phyloP scores from a whole-genome alignment of 2,888 invertebrate species.

The Parnassius mnemosyne region DNA sequence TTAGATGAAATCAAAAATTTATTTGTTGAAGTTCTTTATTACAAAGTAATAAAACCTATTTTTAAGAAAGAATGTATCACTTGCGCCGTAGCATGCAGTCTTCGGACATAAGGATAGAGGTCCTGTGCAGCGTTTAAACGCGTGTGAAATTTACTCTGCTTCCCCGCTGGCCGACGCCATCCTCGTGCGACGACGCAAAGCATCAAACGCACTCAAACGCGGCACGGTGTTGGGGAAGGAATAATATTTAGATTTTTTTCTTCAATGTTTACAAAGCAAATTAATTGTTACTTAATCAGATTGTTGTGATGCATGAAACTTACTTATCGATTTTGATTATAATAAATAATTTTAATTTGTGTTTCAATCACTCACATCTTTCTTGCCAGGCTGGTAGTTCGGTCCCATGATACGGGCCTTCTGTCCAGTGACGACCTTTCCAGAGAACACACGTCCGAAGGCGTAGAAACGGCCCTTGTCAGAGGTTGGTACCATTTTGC shows the following conservation, averaged over 20 bases:
- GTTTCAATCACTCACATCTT: conserved; percentile 81
- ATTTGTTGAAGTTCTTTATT: too few relatives aligned
- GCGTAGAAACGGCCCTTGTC: conserved; percentile 99
- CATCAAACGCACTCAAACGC: conserved; percentile 51
- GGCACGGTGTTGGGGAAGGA: conserved; percentile 55
- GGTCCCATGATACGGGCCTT: conserved; percentile 99
- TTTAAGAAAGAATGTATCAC: conserved; percentile 58
- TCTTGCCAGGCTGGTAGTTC: conserved; percentile 98
- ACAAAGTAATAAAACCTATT: background rate
- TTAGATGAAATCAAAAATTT: background rate
- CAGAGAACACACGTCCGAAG: conserved; percentile 99
- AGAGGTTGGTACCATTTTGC: conserved; percentile 99
- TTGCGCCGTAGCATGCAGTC: conserved; percentile 82
- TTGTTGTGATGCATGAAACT: too few relatives aligned
- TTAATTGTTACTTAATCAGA: too few relatives aligned
- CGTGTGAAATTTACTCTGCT: conserved; percentile 71
- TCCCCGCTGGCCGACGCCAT: conserved; percentile 71
- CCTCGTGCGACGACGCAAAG: conserved; percentile 64
- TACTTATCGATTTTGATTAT: too few relatives aligned
- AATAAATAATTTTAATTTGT: background rate
- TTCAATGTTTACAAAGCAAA: too few relatives aligned
- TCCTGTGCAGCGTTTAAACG: conserved; percentile 86
- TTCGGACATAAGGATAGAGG: conserved; percentile 91
- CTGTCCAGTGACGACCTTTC: conserved; percentile 93
- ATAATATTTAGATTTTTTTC: background rate